Evolutionary conservation across 2,113 vertebrate genomes (phyloP), one percentile per base, ranked within the genome.

Genomic region (Octodon degus): DNA sequence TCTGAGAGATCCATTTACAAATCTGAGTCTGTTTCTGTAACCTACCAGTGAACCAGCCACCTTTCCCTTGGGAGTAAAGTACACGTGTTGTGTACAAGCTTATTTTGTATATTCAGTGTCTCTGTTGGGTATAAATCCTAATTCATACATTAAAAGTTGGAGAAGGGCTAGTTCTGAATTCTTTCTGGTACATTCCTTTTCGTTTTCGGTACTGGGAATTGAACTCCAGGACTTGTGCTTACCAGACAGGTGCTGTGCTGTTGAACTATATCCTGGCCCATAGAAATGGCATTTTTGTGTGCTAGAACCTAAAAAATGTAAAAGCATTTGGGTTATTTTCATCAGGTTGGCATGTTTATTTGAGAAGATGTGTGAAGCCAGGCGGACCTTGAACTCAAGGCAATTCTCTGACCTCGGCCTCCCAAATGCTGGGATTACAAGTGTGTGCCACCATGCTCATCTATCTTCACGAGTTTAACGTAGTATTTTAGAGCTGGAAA

Each of bases 391-490:
- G 2, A 70, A 70, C 17, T 70, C 17, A 70, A 2, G 6, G 34
- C 17, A 14, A 1, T 67, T 30, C 13, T 32, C 32, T 6, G 32
- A 13, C 30, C 65, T 67, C 13, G 14, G 65, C 67, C 67, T 70
- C 67, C 5, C 5, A 17, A n/a, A 17, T 70, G 34, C 34, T n/a
- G 68, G 7, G 34, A n/a, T n/a, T 20, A 70, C 34, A 70, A n/a
- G 34, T 20, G 17, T 70, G 17, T 20, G 34, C 68, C 17, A 70
- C 17, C 68, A n/a, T 3, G 8, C 17, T 34, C 4, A 24, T 30
- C 19, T 91, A 3, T 93, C 79, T 91, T 88, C 22, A 70, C 77
- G 93, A 76, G 43, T 97, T 97, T 81, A 30, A 5, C 83, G 9
- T 14, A 76, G 9, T 14, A 76, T 82, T 93, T 95, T 93, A 86